Conservation (phyloP, 1,140 invertebrate species). For the Saxidomus purpurata region DNA sequence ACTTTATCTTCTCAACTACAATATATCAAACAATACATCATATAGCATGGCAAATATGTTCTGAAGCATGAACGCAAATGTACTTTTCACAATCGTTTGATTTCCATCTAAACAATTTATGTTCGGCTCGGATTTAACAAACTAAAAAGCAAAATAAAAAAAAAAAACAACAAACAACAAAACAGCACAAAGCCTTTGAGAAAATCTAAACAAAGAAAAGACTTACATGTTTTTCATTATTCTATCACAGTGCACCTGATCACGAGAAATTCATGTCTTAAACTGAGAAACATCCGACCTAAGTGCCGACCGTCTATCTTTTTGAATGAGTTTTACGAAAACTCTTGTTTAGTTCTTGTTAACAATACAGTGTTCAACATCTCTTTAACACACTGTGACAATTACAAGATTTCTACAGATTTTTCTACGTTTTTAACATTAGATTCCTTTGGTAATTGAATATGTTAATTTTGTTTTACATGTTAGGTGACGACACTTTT, state of each 20-base stretch:
- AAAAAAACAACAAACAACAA: too few species aligned
- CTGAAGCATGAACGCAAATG: too few species aligned
- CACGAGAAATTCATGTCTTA: neutral
- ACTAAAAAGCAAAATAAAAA: too few species aligned
- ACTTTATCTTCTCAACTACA: too few species aligned
- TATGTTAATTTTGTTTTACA: neutral
- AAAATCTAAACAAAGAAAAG: neutral
- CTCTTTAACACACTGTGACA: neutral
- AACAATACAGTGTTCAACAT: conserved; percentile 1
- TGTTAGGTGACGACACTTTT: neutral
- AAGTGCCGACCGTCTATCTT: neutral
- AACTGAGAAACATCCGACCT: neutral
- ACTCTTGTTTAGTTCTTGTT: conserved; percentile 5
- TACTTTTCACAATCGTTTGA: too few species aligned
- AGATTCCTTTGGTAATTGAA: neutral
- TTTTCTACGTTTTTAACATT: neutral
- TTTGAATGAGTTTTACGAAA: conserved; percentile 13
- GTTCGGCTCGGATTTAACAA: too few species aligned
- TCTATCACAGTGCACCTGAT: neutral
- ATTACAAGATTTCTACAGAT: neutral
- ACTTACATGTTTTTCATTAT: neutral
- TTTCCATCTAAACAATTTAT: too few species aligned
- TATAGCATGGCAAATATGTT: too few species aligned
- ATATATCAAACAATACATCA: too few species aligned
- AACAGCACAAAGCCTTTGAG: neutral